Base-by-base conservation (phyloP, 2,888 invertebrate species). In the Sinopyrophorus schimmeli region DNA sequence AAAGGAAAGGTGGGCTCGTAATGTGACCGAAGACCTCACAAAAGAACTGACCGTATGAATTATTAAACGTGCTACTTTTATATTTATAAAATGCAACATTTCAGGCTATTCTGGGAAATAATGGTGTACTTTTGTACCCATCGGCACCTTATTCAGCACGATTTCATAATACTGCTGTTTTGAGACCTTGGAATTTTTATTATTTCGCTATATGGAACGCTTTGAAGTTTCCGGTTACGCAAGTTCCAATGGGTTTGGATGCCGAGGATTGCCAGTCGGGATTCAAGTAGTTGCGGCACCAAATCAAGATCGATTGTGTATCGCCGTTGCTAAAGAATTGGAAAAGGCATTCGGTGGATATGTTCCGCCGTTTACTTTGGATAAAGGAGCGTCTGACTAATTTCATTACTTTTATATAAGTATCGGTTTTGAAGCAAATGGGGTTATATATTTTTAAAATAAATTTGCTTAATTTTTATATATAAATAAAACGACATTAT, bases 171-270 rank as follows among this genome's bases (percentile, higher is more conserved):
- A 82, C 88, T 42, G 80, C 87, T 11, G 78, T 88, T 54, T 69
- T 90, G 5, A 82, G 88, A 39, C 86, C 90, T 0, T 87, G 80
- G 73, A 92, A 94, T 75, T 92, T 92, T 70, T 80, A 83, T 32
- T 92, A 92, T 73, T 92, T 89, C 74, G 85, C 84, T 11, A 76
- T 95, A 40, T 88, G 93, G 73, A 96, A 94, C 74, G 87, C 85
- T 5, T 72, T 95, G 11, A 83, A 85, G 31, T 76, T 93, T 32
- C 95, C 95, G 0, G 84, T 81, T 0, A 92, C 89, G 0, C 90
- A 92, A 77, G 87, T 92, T 2, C 93, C 93, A 0, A 71, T 93
- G 20, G 92, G 92, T 0, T 70, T 92, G 31, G 80, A 80, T 61
- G 65, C 73, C 2, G 75, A 79, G 89, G 90, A 0, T 65, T 92